Base-by-base conservation (phyloP, 2,113 vertebrate genomes). In the Galemys pyrenaicus region DNA sequence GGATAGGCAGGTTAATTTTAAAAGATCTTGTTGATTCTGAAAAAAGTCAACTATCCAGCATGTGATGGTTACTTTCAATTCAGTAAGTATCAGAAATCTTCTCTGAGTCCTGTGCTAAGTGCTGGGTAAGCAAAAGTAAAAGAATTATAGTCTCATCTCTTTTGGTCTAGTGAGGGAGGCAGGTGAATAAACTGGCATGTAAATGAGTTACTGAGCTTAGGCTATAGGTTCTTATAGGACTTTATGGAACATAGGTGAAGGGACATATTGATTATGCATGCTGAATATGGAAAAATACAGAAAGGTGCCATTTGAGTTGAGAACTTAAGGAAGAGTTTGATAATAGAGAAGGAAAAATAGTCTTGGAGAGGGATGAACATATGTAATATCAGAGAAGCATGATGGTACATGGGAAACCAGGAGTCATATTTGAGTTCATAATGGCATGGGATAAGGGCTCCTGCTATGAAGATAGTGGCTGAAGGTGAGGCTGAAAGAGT, bases 1-100 rank as follows among this genome's bases (percentile, higher is more conserved):
- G 20, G 5, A 44, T 56, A 11, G 16, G 56, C 16, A 94, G 19
- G 56, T 58, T 78, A 87, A 73, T 92, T 54, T 92, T 85, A 67
- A 91, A 78, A 73, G 62, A 84, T 93, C 13, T 22, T 77, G 32
- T 84, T 39, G 87, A 44, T 89, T 91, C 30, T 91, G 32, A 49
- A n/a, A 4, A 74, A 88, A 78, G 37, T 44, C 2, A 91, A 26
- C 26, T 91, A 20, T 20, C 89, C 17, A 39, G 82, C 39, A 32
- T 46, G 56, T 78, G 60, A 79, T 86, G 37, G 70, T 71, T 89
- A 11, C 91, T 94, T 94, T 73, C 22, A 71, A 58, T 51, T 92
- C 2, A 41, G 12, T 44, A 85, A 85, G 54, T 82, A 79, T 90
- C n/a, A 58, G 41, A 44, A 74, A n/a, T 89, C n/a, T 82, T 92